These are phyloP conservation scores for Cyanoderma ruficeps DNA, from an alignment of 2,113 vertebrate species.

Conservation along the genomic window DNA sequence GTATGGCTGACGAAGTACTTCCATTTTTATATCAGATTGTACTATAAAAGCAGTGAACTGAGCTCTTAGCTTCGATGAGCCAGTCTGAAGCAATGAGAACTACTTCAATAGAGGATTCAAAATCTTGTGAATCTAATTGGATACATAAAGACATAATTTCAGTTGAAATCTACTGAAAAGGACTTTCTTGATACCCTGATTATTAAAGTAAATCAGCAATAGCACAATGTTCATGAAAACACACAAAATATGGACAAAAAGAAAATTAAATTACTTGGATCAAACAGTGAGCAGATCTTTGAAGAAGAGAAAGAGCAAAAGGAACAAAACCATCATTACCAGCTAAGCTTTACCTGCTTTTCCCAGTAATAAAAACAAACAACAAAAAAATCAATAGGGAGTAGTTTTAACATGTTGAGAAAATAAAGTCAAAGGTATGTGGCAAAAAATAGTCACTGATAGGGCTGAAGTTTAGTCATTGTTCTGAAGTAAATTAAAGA, in stretches of 20 bases:
- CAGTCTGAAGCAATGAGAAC: not conserved
- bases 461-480: conserved; percentile 16
- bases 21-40: not conserved
- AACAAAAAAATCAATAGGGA: conserved; percentile 21
- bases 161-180: not conserved
- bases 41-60: not conserved
- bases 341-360: not conserved
- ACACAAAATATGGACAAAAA: not conserved
- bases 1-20: not conserved
- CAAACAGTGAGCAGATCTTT: conserved; percentile 22
- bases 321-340: not conserved
- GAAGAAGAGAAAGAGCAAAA: not conserved
- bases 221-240: not conserved
- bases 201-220: conserved; percentile 44
- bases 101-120: conserved; percentile 4
- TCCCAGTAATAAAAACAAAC: not conserved
- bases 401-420: conserved; percentile 33
- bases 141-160: not conserved
- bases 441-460: not conserved
- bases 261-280: conserved; percentile 34
- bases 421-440: conserved; percentile 5
- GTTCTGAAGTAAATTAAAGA: conserved; percentile 46
- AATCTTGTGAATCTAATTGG: conserved; percentile 34
- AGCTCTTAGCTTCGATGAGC: not conserved
- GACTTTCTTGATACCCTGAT: conserved; percentile 5